Conservation (phyloP, 1,140 invertebrate genomes). For the Drosophila repleta region DNA sequence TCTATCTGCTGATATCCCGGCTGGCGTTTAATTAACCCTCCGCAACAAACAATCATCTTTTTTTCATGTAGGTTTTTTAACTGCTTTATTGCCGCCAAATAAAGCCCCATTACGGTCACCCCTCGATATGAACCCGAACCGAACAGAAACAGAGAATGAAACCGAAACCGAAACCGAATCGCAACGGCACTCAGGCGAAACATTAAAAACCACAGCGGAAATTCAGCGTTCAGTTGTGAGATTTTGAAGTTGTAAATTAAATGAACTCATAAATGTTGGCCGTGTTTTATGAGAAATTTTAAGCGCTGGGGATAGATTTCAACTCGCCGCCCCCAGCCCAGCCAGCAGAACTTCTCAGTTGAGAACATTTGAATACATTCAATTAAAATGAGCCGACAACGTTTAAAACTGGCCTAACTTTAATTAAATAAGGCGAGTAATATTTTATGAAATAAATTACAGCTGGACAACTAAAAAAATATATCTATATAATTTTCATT, state of each 20-base stretch:
- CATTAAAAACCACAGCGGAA: slow-evolving; percentile 25
- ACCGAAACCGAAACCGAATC: slow-evolving; percentile 12
- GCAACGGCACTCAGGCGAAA: slow-evolving; percentile 40
- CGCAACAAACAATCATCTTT: slow-evolving; percentile 23
- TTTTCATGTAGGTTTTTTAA: slow-evolving; percentile 35
- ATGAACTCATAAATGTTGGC: slow-evolving; percentile 43
- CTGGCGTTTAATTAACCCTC: slow-evolving; percentile 44
- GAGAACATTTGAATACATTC: slow-evolving; percentile 13
- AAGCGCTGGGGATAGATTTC: slow-evolving; percentile 11
- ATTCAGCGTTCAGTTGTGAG: slow-evolving; percentile 9
- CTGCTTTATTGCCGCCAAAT: slow-evolving; percentile 44
- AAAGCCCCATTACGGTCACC: slow-evolving; percentile 33
- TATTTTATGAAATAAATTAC: too few relatives aligned
- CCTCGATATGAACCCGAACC: slow-evolving; percentile 6
- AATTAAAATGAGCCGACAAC: slow-evolving; percentile 41
- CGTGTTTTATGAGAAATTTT: slow-evolving; percentile 42
- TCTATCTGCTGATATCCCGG: slow-evolving; percentile 14
- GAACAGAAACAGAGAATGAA: slow-evolving; percentile 7
- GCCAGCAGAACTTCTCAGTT: background rate
- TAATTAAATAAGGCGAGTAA: slow-evolving; percentile 6
- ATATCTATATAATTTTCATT: background rate
- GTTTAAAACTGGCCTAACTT: slow-evolving; percentile 17
- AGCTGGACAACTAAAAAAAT: too few relatives aligned
- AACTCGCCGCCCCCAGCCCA: background rate
- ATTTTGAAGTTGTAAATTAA: slow-evolving; percentile 34